These are phyloP conservation scores for Erannis defoliaria DNA, from an alignment of 2,888 invertebrate species.

Conservation along the genomic window DNA sequence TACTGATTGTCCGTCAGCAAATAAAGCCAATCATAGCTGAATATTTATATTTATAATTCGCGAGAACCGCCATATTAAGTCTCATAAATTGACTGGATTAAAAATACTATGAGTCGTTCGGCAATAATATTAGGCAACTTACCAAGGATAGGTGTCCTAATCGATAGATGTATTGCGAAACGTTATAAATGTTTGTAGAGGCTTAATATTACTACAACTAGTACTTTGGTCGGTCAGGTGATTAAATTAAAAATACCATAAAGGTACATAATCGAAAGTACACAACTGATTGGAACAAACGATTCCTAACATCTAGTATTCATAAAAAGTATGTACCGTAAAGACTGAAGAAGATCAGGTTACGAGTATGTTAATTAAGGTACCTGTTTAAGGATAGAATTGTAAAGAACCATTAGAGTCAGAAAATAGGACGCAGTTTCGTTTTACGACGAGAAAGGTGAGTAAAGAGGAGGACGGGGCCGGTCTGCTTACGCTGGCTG, in stretches of 20 bases:
- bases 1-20: too few species aligned
- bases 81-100: too few species aligned
- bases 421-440: slow-evolving; percentile 16
- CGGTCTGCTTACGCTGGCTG: slow-evolving; percentile 30
- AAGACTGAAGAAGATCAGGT: slow-evolving; percentile 20
- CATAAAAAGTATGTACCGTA: slow-evolving; percentile 17
- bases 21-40: too few species aligned
- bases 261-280: not conserved
- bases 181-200: too few species aligned
- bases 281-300: slow-evolving; percentile 9
- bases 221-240: too few species aligned
- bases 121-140: too few species aligned
- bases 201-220: too few species aligned
- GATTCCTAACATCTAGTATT: slow-evolving; percentile 20
- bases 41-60: too few species aligned
- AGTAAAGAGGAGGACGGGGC: slow-evolving; percentile 24
- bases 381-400: slow-evolving; percentile 20
- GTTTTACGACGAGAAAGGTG: slow-evolving; percentile 21
- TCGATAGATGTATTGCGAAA: too few species aligned
- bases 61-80: too few species aligned
- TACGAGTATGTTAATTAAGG: slow-evolving; percentile 9
- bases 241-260: not conserved
- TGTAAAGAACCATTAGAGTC: slow-evolving; percentile 18
- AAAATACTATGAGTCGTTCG: too few species aligned
- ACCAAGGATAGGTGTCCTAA: too few species aligned